phyloP scores from a whole-genome alignment of 2,113 vertebrate species.

The Patagioenas fasciata region DNA sequence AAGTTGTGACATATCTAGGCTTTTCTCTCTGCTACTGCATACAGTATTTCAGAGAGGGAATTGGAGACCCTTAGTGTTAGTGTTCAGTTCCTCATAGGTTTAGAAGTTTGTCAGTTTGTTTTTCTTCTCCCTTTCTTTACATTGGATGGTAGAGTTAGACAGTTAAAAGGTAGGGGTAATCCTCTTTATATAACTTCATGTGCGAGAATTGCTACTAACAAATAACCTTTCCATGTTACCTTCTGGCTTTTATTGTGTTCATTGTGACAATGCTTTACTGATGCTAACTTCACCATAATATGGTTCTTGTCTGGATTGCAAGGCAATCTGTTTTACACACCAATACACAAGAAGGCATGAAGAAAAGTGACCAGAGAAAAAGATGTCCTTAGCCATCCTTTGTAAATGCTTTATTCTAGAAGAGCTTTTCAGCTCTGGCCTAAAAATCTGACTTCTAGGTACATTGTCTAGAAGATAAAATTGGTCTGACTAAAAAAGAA shows the following conservation, averaged over 20 bases:
- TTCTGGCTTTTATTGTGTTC: slow-evolving; percentile 51
- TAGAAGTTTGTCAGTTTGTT: slow-evolving; percentile 26
- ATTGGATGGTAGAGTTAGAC: not conserved
- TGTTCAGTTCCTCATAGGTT: not conserved
- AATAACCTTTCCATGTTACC: slow-evolving; percentile 52
- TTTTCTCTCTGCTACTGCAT: not conserved
- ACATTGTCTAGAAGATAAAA: not conserved
- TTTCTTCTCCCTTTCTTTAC: slow-evolving; percentile 2
- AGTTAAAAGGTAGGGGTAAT: not conserved
- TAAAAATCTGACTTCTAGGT: not conserved
- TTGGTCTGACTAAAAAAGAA: accelerated
- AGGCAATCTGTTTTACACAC: not conserved
- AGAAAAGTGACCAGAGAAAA: not conserved
- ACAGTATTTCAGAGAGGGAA: not conserved
- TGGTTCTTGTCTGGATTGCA: not conserved
- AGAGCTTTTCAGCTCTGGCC: not conserved
- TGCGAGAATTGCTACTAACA: slow-evolving; percentile 70
- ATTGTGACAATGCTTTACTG: slow-evolving; percentile 42
- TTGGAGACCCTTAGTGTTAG: not conserved
- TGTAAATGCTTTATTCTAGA: not conserved
- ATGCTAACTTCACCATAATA: slow-evolving; percentile 47
- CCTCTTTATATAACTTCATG: not conserved
- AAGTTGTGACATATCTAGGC: not conserved
- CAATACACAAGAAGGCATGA: not conserved
- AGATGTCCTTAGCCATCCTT: not conserved